Base-by-base conservation (phyloP, 2,888 invertebrate species). In the Brenthis hecate region DNA sequence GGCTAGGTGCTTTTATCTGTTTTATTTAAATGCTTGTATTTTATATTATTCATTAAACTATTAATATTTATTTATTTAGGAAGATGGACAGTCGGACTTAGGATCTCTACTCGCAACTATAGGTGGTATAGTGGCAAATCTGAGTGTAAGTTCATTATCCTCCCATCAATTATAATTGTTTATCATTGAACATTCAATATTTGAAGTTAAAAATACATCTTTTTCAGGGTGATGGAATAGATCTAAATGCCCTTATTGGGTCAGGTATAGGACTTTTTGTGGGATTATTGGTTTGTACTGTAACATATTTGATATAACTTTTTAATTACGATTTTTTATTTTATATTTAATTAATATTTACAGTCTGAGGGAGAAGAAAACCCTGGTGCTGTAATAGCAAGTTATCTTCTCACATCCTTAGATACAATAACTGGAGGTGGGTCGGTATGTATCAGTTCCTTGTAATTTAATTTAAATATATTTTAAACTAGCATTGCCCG, bases 391-490 rank as follows among this genome's bases (percentile, higher is more conserved):
- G 77, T 91, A 16, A 83, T 93, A 28, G 91, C 87, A 6, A 86
- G 87, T 69, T 93, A 93, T 69, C 77, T 92, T 8, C 74, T 89
- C 48, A 93, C 93, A 0, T 89, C 91, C 1, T 75, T 93, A 70
- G 91, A 92, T 11, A 89, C 92, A 0, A 80, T 93, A 4, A 88
- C 91, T 19, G 93, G 88, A n/a, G 93, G 93, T 6, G 93, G 93
- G 69, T 84, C 92, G 81, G 93, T 93, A 86, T 69, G 87, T 54
- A 13, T 14, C 11, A 28, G 36, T 3, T 8, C 36, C 36, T 32
- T 58, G 11, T 13, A 16, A 13, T 36, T 23, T 4, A 0, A 23
- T 58, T 16, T 11, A 1, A 5, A 43, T 5, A 43, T 5, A 13
- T 48, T 50, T n/a, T 32, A 6, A 2, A 4, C n/a, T n/a, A n/a